Conservation (phyloP, 2,797 vertebrate species). For the Momotus momota region DNA sequence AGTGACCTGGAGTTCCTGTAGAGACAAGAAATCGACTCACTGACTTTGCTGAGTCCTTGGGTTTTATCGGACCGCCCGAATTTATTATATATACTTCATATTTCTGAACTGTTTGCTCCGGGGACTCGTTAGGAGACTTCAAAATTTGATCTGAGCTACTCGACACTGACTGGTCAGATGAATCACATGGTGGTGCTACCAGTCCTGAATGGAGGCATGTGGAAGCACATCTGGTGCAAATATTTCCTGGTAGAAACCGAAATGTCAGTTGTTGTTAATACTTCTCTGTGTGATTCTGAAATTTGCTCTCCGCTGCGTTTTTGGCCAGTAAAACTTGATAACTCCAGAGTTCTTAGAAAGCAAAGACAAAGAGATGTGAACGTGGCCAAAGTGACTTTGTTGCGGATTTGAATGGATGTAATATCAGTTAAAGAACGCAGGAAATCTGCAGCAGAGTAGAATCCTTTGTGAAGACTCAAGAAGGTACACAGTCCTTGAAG, state of each 20-base stretch:
- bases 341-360: conserved; percentile 60
- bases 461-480: not conserved
- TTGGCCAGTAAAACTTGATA: conserved; percentile 26
- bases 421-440: not conserved
- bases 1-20: not conserved
- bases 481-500: not conserved
- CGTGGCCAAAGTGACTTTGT: not conserved
- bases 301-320: not conserved
- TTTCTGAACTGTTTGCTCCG: not conserved
- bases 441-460: not conserved
- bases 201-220: conserved; percentile 34
- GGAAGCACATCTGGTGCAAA: conserved; percentile 58
- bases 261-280: conserved; percentile 60
- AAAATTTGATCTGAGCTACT: not conserved
- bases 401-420: not conserved
- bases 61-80: not conserved
- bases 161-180: not conserved
- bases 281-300: conserved; percentile 15
- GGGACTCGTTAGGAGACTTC: not conserved
- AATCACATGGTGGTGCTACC: not conserved
- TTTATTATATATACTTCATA: not conserved
- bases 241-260: conserved; percentile 50
- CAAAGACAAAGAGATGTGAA: conserved; percentile 42
- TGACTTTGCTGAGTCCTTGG: not conserved
- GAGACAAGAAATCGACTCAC: not conserved